phyloP scores from a whole-genome alignment of 2,113 vertebrate species.

The Channa maculata region DNA sequence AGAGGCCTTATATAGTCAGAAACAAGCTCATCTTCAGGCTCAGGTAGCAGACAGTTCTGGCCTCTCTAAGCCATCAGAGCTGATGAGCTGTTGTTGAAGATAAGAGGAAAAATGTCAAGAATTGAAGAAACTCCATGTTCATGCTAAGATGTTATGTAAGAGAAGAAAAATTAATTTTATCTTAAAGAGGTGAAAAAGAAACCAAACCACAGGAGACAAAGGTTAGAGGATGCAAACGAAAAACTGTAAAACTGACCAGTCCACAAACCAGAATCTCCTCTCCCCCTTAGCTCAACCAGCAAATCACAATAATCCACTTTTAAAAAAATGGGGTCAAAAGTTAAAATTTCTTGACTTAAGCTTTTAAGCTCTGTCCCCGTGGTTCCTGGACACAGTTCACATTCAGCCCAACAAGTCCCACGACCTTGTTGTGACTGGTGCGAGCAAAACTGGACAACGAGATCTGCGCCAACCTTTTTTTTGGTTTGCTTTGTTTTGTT shows the following conservation, averaged over 20 bases:
- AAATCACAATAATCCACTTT: slow-evolving; percentile 29
- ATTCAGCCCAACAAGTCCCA: slow-evolving; percentile 43
- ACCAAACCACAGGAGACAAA: not conserved
- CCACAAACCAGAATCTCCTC: slow-evolving; percentile 1
- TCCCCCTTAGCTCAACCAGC: not conserved
- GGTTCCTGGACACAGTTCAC: slow-evolving; percentile 24
- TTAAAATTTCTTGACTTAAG: slow-evolving; percentile 19
- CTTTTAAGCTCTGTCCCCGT: not conserved
- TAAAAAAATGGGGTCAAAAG: slow-evolving; percentile 48
- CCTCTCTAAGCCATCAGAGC: slow-evolving; percentile 28
- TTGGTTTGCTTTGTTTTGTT: not conserved
- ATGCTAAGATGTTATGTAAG: not conserved
- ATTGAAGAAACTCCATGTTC: not conserved
- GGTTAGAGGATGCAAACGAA: slow-evolving; percentile 2
- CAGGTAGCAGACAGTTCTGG: slow-evolving; percentile 19
- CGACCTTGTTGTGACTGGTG: slow-evolving; percentile 36
- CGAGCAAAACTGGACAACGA: slow-evolving; percentile 11
- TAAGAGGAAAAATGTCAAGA: slow-evolving; percentile 33
- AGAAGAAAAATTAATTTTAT: slow-evolving; percentile 10
- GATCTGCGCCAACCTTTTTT: slow-evolving; percentile 21
- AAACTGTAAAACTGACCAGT: slow-evolving; percentile 52
- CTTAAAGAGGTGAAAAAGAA: not conserved
- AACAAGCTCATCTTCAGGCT: slow-evolving; percentile 29
- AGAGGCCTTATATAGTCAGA: slow-evolving; percentile 69
- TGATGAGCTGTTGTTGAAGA: slow-evolving; percentile 11